phyloP scores from a whole-genome alignment of 2,888 invertebrate genomes.

The Andrena bucephala region DNA sequence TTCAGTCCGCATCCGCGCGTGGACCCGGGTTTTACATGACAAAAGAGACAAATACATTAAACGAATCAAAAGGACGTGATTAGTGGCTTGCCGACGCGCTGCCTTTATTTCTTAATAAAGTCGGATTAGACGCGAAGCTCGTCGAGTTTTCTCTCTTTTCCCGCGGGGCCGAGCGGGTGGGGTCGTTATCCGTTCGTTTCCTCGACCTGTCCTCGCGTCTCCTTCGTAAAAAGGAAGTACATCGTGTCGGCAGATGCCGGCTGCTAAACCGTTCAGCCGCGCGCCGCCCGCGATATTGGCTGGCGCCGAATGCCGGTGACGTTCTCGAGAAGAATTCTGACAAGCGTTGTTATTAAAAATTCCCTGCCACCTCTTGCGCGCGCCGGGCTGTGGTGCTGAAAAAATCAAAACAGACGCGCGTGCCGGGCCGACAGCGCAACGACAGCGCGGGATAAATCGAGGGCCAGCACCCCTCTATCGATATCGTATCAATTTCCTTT shows the following conservation, averaged over 20 bases:
- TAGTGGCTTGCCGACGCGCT: neutral
- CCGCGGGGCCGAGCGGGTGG: neutral
- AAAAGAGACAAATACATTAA: constrained; percentile 45
- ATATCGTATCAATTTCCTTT: constrained; percentile 28
- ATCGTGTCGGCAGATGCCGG: constrained; percentile 82
- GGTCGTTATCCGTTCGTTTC: constrained; percentile 55
- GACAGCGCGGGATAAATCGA: constrained; percentile 33
- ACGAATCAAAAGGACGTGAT: constrained; percentile 38
- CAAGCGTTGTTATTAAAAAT: constrained; percentile 82
- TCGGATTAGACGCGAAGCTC: constrained; percentile 69
- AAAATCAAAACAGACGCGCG: constrained; percentile 57
- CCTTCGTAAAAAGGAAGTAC: constrained; percentile 76
- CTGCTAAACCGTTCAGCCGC: constrained; percentile 78
- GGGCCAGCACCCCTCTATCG: constrained; percentile 13
- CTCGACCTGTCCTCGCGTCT: constrained; percentile 42
- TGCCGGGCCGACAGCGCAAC: neutral
- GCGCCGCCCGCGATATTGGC: constrained; percentile 79
- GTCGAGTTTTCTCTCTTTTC: constrained; percentile 23
- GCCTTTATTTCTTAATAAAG: constrained; percentile 72
- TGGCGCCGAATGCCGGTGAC: constrained; percentile 84
- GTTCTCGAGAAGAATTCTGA: constrained; percentile 81
- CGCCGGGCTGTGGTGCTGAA: constrained; percentile 17
- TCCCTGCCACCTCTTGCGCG: constrained; percentile 36
- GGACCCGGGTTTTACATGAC: constrained; percentile 34
- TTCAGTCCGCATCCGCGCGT: neutral